Evolutionary conservation across 1,140 invertebrate genomes (phyloP).

Genomic region (Hylaeus volcanicus): DNA sequence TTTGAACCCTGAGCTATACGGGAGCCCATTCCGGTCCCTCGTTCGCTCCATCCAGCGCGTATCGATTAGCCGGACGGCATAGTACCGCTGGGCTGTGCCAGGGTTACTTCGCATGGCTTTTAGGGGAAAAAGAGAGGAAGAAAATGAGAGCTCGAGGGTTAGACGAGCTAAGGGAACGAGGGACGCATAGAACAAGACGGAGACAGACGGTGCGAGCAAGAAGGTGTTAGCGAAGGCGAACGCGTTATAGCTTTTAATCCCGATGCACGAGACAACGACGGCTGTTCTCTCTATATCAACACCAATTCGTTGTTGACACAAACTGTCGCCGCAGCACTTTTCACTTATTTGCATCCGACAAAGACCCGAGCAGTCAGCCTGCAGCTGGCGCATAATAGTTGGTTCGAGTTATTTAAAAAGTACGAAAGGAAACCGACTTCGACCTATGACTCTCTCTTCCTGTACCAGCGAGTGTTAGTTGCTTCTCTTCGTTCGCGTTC

Average conservation of each 20-base stretch:
- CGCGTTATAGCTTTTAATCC: conserved; percentile 42
- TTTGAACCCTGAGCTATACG: conserved; percentile 37
- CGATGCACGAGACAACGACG: not conserved
- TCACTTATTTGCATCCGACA: not conserved
- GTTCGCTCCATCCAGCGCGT: conserved; percentile 55
- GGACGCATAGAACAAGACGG: not conserved
- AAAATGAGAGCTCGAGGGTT: conserved; percentile 32
- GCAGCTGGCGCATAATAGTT: too few relatives aligned
- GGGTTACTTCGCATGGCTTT: conserved; percentile 44
- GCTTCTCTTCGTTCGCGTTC: too few relatives aligned
- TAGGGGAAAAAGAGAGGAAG: conserved; percentile 41
- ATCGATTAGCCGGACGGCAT: conserved; percentile 59
- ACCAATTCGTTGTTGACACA: conserved; percentile 15
- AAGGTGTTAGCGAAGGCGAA: conserved; percentile 20
- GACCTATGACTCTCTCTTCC: too few relatives aligned
- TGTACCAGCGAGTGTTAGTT: too few relatives aligned
- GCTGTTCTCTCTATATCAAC: conserved; percentile 3
- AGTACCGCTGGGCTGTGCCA: conserved; percentile 38
- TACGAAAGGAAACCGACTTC: not conserved
- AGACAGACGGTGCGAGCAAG: not conserved
- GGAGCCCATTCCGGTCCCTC: conserved; percentile 29
- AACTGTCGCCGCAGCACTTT: conserved; percentile 12
- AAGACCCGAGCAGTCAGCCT: not conserved
- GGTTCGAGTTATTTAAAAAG: not conserved
- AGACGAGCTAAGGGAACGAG: conserved; percentile 25